Evolutionary conservation across 2,113 vertebrate genomes (phyloP), one percentile per base, ranked within the genome.

Genomic region (Patagioenas fasciata): DNA sequence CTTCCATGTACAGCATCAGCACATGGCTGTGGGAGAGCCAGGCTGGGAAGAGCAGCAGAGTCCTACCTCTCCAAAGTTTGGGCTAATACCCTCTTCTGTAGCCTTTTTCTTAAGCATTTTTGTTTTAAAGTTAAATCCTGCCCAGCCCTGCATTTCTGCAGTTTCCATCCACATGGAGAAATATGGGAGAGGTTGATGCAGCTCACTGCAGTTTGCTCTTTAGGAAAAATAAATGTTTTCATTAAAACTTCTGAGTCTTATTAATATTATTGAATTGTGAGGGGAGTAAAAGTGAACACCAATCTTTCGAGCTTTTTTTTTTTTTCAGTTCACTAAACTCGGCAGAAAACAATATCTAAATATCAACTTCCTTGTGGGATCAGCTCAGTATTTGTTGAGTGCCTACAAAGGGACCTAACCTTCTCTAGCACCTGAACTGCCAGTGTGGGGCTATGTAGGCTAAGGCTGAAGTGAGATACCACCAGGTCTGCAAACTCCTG

Each of bases 21-120:
- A 50, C 0, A 1, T 1, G 2, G 61, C 53, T 62, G 65, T 2
- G 4, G 66, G 54, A 58, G 1, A 44, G 57, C 50, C 50, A 53
- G 54, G 36, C 29, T 82, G 70, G 28, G 29, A 75, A 54, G 15
- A 32, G 48, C 6, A 40, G 36, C 15, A 0, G 3, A 29, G 34
- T 42, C 51, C 56, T 44, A 29, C 23, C 53, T 75, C 62, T 48
- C 69, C 23, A 23, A 40, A n/a, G 4, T n/a, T 4, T 65, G 54
- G 23, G 66, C 31, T 54, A 36, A 74, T 48, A 58, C 5, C 13
- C 17, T 48, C 14, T 53, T 36, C 60, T 57, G 32, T 10, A 79
- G 32, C 36, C 25, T 61, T 58, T 42, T 62, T 24, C 65, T 58
- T 57, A 40, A 57, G 40, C 60, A 20, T 29, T 86, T 88, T 67